Percentiles rank a stretch among this genome's conserved stretches.
Conservation (phyloP, 2,113 vertebrate genomes). For the Embiotoca jacksoni region DNA sequence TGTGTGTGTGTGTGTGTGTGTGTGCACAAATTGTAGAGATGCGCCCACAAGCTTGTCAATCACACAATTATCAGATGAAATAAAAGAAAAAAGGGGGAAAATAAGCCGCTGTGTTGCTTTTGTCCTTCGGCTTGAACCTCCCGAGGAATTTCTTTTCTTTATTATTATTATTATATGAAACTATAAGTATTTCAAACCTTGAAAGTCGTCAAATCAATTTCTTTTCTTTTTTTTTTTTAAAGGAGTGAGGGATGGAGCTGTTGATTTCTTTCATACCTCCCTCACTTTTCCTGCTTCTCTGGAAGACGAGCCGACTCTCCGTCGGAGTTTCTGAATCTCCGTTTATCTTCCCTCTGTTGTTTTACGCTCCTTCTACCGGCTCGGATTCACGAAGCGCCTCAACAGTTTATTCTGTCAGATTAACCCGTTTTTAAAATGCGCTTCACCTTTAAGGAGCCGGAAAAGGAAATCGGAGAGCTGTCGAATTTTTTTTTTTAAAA, state of each 20-base stretch:
- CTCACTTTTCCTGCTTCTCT: not conserved
- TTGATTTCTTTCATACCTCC: too few species aligned
- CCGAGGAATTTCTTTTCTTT: slow-evolving; percentile 4
- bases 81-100: slow-evolving; percentile 40
- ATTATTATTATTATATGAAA: not conserved
- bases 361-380: slow-evolving; percentile 35
- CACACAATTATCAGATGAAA: slow-evolving; percentile 82
- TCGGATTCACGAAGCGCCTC: not conserved
- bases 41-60: slow-evolving; percentile 89
- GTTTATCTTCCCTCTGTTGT: not conserved
- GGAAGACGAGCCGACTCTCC: not conserved
- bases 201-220: too few species aligned
- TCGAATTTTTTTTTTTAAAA: too few species aligned
- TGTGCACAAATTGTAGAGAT: slow-evolving; percentile 42
- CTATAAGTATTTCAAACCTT: slow-evolving; percentile 29
- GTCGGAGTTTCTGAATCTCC: not conserved
- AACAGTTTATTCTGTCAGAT: slow-evolving; percentile 51
- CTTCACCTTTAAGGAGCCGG: slow-evolving; percentile 6
- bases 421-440: slow-evolving; percentile 33
- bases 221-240: too few species aligned
- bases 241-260: too few species aligned
- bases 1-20: slow-evolving; percentile 29
- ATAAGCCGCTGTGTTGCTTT: not conserved
- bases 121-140: slow-evolving; percentile 31
- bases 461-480: not conserved